Conservation (phyloP, 1,140 invertebrate genomes). For the Leptinotarsa texana region DNA sequence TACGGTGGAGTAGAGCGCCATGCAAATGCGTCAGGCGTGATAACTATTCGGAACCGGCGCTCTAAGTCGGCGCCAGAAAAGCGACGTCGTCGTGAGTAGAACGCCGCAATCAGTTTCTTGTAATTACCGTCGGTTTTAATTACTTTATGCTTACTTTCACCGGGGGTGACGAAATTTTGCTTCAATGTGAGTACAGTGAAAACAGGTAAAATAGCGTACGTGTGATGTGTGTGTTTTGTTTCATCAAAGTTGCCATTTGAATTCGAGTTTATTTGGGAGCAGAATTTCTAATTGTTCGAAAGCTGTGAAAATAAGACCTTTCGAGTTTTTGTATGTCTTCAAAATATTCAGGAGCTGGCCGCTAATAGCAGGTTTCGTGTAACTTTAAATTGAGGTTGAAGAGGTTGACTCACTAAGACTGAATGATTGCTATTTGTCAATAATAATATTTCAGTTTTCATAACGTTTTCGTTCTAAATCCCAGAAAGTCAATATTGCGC, state of each 20-base stretch:
- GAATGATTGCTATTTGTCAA: too few relatives aligned
- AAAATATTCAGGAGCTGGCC: too few relatives aligned
- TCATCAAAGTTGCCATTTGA: too few relatives aligned
- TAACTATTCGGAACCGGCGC: constrained; percentile 53
- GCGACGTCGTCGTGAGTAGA: constrained; percentile 50
- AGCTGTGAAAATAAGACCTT: background rate
- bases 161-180: background rate
- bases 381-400: too few relatives aligned
- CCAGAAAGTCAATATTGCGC: too few relatives aligned
- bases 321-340: too few relatives aligned
- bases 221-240: too few relatives aligned
- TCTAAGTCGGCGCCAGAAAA: constrained; percentile 51
- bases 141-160: constrained; percentile 21
- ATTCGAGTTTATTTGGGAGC: background rate
- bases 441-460: too few relatives aligned
- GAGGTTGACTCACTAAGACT: too few relatives aligned
- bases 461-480: too few relatives aligned
- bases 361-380: too few relatives aligned
- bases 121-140: constrained; percentile 46
- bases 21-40: constrained; percentile 55
- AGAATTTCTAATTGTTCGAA: background rate
- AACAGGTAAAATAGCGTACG: background rate
- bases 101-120: constrained; percentile 50
- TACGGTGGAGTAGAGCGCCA: constrained; percentile 47
- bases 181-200: constrained; percentile 4